These are phyloP conservation scores for Ammospiza caudacuta DNA, from an alignment of 2,113 vertebrate species.

Conservation along the genomic window DNA sequence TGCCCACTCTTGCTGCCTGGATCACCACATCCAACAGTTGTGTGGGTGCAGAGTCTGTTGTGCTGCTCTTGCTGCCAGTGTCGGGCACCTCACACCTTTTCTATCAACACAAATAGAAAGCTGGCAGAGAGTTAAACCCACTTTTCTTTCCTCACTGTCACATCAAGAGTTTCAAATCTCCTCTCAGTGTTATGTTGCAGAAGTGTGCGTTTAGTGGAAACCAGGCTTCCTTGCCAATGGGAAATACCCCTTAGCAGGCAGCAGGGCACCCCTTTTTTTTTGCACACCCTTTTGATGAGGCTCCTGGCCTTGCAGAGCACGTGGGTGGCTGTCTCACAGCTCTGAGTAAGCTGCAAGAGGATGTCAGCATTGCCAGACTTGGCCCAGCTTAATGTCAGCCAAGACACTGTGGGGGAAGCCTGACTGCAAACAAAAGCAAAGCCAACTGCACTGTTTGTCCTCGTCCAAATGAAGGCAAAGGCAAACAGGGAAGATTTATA, in stretches of 20 bases:
- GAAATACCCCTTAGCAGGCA: not conserved
- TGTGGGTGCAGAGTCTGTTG: not conserved
- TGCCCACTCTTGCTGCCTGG: not conserved
- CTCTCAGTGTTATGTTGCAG: not conserved
- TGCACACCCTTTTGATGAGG: not conserved
- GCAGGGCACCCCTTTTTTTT: not conserved
- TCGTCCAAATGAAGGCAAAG: not conserved
- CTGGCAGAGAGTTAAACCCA: not conserved
- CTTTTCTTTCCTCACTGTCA: not conserved
- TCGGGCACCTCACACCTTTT: not conserved
- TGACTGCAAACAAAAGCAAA: conserved; percentile 14
- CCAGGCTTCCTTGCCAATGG: not conserved
- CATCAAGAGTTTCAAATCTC: not conserved
- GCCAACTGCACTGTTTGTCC: not conserved
- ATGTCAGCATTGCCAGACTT: conserved; percentile 28
- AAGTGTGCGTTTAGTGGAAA: not conserved
- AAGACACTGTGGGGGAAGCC: not conserved
- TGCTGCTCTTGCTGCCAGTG: not conserved
- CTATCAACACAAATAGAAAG: not conserved
- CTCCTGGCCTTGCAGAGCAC: not conserved
- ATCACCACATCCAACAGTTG: fast-evolving
- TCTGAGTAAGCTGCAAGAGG: conserved; percentile 23
- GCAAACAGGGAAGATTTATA: not conserved
- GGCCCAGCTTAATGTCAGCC: conserved; percentile 4
- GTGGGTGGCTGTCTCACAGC: conserved; percentile 20